Base-by-base conservation (phyloP, 2,797 vertebrate genomes). In the Chloroceryle amazona region DNA sequence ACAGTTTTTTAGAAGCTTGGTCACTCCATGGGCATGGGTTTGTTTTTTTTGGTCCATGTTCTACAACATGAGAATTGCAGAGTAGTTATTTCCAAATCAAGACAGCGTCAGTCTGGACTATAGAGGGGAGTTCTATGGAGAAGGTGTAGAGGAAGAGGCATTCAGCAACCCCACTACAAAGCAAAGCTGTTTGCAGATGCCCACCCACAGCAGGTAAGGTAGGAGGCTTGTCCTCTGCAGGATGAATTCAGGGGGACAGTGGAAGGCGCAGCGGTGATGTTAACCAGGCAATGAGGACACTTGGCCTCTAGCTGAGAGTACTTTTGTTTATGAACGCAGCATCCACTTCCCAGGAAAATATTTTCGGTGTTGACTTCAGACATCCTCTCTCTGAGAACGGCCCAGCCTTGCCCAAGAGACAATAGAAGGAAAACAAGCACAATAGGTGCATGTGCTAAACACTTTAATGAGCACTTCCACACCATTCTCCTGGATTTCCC, bases 401-500 rank as follows among this genome's bases (percentile, higher is more conserved):
- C 90, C 81, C 95, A 78, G 81, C 91, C 95, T 89, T 86, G 91
- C 71, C 81, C 60, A 7, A 9, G 90, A 95, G 81, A 96, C 94
- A 96, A 96, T 92, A 71, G 93, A 74, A 96, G 95, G 96, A 97
- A 96, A 95, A 80, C 55, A 93, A 71, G 71, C 76, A 96, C 96
- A 96, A 97, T 94, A 58, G 94, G 62, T 73, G 93, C 93, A 95
- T 96, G 95, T 96, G 96, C 91, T 96, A 90, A 97, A 96, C 88
- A 82, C 93, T 96, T 93, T 93, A 96, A 97, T 96, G 90, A 96
- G 93, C 81, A 94, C 93, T 96, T 96, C 95, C 95, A 96, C 95
- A 78, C 85, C 94, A 92, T 96, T 94, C 94, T 96, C 83, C 89
- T 71, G 47, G 31, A 21, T 92, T 97, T 94, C 94, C 94, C 81